Evolutionary conservation across 1,140 invertebrate species (phyloP).

Genomic region (Maconellicoccus hirsutus): DNA sequence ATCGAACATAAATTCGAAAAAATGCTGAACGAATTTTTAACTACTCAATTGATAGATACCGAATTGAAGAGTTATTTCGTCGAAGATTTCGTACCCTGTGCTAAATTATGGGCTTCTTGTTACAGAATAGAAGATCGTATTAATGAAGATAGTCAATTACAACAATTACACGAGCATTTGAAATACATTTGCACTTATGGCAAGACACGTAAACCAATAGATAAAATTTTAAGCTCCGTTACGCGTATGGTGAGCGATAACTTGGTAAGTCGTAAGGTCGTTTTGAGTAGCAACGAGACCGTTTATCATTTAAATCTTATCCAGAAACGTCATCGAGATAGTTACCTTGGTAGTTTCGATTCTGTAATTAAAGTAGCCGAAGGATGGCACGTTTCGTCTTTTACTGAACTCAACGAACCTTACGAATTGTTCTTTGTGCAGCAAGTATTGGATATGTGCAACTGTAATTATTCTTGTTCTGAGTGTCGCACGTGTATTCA

Average conservation of each 20-base stretch:
- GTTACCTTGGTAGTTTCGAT: neutral
- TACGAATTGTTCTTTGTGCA: neutral
- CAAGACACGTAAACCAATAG: neutral
- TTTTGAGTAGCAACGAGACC: neutral
- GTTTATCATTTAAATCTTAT: neutral
- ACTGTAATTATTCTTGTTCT: constrained; percentile 1
- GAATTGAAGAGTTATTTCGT: neutral
- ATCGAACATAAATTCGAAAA: neutral
- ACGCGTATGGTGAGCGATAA: neutral
- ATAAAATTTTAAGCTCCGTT: neutral
- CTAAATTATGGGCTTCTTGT: neutral
- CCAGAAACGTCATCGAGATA: neutral
- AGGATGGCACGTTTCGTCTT: neutral
- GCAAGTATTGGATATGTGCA: neutral
- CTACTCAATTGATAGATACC: neutral
- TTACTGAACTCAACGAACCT: neutral
- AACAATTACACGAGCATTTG: neutral
- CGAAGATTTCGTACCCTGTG: neutral
- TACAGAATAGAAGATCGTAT: neutral
- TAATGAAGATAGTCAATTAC: neutral
- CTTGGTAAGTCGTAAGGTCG: neutral
- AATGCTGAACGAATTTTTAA: neutral
- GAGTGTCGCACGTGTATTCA: constrained; percentile 20
- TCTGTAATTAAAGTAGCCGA: neutral
- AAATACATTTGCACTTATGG: neutral